Evolutionary conservation across 1,140 invertebrate genomes (phyloP).

Genomic region (Euura saliciscinereae): DNA sequence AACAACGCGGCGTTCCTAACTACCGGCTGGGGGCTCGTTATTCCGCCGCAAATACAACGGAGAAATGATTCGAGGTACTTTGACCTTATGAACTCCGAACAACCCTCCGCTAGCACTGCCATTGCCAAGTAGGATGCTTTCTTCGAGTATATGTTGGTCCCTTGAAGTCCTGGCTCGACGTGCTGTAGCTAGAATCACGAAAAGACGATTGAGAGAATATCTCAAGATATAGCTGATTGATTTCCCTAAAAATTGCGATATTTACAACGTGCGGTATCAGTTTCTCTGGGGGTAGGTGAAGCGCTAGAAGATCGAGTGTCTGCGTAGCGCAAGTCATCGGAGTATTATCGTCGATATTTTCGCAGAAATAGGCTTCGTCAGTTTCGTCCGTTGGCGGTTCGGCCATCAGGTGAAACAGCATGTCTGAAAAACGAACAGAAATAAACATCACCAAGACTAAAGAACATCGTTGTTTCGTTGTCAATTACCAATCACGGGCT

Average conservation of each 20-base stretch:
- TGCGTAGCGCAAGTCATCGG: constrained; percentile 72
- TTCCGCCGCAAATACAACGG: constrained; percentile 73
- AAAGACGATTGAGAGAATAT: neutral
- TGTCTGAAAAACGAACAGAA: constrained; percentile 43
- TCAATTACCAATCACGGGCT: constrained; percentile 67
- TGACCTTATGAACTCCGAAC: constrained; percentile 74
- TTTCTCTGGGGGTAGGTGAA: constrained; percentile 80
- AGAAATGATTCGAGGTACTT: constrained; percentile 77
- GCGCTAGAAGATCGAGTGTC: constrained; percentile 76
- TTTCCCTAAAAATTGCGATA: constrained; percentile 15
- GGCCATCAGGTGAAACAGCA: constrained; percentile 74
- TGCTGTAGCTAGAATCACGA: constrained; percentile 59
- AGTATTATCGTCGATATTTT: constrained; percentile 65
- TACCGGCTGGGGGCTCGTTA: constrained; percentile 65
- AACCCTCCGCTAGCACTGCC: constrained; percentile 81
- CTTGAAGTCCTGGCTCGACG: constrained; percentile 68
- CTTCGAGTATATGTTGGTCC: constrained; percentile 64
- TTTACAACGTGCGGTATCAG: constrained; percentile 73
- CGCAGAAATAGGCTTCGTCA: constrained; percentile 68
- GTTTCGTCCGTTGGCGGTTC: constrained; percentile 63
- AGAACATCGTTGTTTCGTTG: neutral
- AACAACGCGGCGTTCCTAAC: constrained; percentile 81
- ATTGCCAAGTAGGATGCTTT: constrained; percentile 77
- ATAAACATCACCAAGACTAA: neutral
- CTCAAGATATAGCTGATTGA: constrained; percentile 15